phyloP scores from a whole-genome alignment of 2,888 invertebrate genomes.

The Rhagonycha lutea region DNA sequence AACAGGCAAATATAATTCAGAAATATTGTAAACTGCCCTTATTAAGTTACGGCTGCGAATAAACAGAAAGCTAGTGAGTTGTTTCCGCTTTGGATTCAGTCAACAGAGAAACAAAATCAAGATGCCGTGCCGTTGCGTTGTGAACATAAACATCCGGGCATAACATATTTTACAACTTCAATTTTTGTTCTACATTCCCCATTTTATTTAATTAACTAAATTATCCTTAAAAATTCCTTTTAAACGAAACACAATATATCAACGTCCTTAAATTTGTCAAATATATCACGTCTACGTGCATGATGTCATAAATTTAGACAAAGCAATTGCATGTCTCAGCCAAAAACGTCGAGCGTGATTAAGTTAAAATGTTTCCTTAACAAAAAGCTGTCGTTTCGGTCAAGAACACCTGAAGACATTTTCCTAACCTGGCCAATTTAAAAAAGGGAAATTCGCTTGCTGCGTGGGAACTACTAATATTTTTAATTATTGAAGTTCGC shows the following conservation, averaged over 20 bases:
- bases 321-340: constrained; percentile 17
- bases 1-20: constrained; percentile 27
- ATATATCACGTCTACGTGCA: constrained; percentile 8
- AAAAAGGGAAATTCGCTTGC: not conserved
- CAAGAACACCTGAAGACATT: constrained; percentile 11
- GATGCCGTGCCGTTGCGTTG: constrained; percentile 10
- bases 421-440: not conserved
- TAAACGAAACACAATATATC: constrained; percentile 8
- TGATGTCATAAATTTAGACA: constrained; percentile 11
- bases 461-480: not conserved
- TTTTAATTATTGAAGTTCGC: no score
- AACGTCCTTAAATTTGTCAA: constrained; percentile 15
- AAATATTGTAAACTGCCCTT: constrained; percentile 29
- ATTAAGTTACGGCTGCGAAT: constrained; percentile 28
- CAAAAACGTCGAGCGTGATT: constrained; percentile 14
- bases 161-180: constrained; percentile 26
- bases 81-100: constrained; percentile 16
- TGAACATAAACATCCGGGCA: constrained; percentile 22
- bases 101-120: constrained; percentile 26
- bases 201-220: not conserved
- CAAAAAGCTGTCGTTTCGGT: constrained; percentile 16
- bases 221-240: not conserved
- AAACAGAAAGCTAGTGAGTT: constrained; percentile 23
- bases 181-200: not conserved
- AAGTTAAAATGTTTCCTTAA: constrained; percentile 14